phyloP scores from a whole-genome alignment of 2,113 vertebrate genomes.

The Sinocyclocheilus grahami region DNA sequence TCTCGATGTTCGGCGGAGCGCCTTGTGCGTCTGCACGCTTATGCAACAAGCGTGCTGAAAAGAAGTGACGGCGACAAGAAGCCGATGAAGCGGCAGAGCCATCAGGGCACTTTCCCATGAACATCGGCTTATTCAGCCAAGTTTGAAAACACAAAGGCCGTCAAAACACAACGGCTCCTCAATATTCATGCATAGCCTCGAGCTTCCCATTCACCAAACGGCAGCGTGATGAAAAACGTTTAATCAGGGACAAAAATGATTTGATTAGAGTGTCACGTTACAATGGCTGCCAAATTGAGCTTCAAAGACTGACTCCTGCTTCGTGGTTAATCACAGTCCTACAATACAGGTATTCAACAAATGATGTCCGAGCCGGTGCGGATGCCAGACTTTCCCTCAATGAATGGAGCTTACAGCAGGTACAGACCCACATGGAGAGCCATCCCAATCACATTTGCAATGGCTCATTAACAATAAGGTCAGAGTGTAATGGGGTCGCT shows the following conservation, averaged over 20 bases:
- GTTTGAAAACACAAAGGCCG: slow-evolving; percentile 44
- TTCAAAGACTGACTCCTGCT: slow-evolving; percentile 51
- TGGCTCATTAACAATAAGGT: slow-evolving; percentile 59
- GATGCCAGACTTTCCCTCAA: slow-evolving; percentile 42
- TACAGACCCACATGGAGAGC: slow-evolving; percentile 44
- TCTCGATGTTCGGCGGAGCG: not conserved
- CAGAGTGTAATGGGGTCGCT: slow-evolving; percentile 57
- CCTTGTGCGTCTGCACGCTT: not conserved
- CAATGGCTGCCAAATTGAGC: slow-evolving; percentile 54
- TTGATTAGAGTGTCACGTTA: slow-evolving; percentile 56
- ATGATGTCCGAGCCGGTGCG: slow-evolving; percentile 42
- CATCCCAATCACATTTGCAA: slow-evolving; percentile 57
- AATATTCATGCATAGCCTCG: slow-evolving; percentile 45
- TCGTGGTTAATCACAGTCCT: slow-evolving; percentile 57
- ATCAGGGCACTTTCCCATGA: slow-evolving; percentile 48
- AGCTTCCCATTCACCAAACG: slow-evolving; percentile 47
- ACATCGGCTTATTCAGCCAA: not conserved
- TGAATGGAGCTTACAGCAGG: slow-evolving; percentile 48
- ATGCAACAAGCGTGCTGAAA: slow-evolving; percentile 18
- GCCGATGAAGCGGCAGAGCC: not conserved
- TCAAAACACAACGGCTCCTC: slow-evolving; percentile 34
- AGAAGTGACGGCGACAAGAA: not conserved
- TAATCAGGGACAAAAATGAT: slow-evolving; percentile 57
- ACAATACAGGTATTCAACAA: slow-evolving; percentile 51
- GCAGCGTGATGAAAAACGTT: slow-evolving; percentile 49